Base-by-base conservation (phyloP, 2,888 invertebrate genomes). In the Podotricha telesiphe region DNA sequence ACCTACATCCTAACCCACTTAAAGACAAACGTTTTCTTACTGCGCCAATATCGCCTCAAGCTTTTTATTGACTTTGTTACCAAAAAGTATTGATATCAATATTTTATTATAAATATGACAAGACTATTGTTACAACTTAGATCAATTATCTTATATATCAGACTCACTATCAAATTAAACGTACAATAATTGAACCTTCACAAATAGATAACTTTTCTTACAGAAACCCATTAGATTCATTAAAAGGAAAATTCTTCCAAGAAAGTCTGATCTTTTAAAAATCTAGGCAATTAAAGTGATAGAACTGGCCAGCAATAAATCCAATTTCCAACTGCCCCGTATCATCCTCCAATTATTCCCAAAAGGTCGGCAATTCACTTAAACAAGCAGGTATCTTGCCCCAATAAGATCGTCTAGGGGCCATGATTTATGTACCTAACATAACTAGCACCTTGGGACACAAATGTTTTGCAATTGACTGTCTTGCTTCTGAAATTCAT, bases 361-460 rank as follows among this genome's bases (percentile, higher is more conserved):
- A 68, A 76, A 78, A 79, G 83, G 78, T 79, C 79, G 73, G 81
- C 85, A 83, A 87, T 87, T 87, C 86, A 86, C 82, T 88, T 86
- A 83, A 85, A 84, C 79, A 78, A 79, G 76, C 78, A 78, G 74
- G 79, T 78, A 79, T 77, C 72, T 73, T 78, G 77, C 76, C 76
- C 78, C 76, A 77, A 80, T 78, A 78, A 80, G 78, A 79, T 74
- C 73, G 77, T 73, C 76, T 78, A 70, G 73, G 73, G 77, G 76
- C 74, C 77, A 80, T 81, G 78, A 82, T 80, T 79, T 79, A 81
- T 77, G 73, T 50, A 19, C 20, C 47, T 40, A 47, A 42, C 42
- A 19, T 56, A 62, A 66, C 62, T 58, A 56, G 47, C 61, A 47
- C 50, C 42, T 47, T n/a, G 19, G 62, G 62, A 50, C 62, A 22